Conservation (phyloP, 2,888 invertebrate species). For the Dorcus hopei region DNA sequence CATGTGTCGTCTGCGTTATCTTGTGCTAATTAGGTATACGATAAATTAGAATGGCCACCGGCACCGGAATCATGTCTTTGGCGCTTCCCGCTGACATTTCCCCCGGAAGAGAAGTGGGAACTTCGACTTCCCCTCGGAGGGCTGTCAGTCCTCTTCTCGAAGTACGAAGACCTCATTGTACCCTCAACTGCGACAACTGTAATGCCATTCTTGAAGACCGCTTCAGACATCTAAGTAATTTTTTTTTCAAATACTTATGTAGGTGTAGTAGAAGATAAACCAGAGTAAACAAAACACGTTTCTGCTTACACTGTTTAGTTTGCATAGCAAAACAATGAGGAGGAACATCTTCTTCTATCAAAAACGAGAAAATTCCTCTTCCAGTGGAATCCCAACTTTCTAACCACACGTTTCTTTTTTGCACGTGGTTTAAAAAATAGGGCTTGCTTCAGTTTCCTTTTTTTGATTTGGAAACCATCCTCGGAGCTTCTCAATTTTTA, state of each 20-base stretch:
- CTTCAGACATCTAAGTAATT: conserved; percentile 59
- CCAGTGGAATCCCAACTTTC: no score
- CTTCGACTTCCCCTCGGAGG: conserved; percentile 61
- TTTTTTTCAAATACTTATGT: conserved; percentile 4
- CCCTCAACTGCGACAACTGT: conserved; percentile 70
- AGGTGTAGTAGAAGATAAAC: no score
- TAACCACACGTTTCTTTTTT: no score
- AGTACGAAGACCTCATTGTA: conserved; percentile 68
- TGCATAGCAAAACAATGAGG: no score
- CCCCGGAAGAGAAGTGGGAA: conserved; percentile 45
- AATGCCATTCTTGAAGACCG: conserved; percentile 66
- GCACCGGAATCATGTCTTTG: conserved; percentile 51
- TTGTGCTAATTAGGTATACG: not conserved
- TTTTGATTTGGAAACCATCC: no score
- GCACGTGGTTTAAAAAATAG: no score
- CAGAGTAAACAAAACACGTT: no score
- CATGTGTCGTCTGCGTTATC: conserved; percentile 15
- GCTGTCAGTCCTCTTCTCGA: conserved; percentile 69
- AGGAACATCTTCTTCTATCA: no score
- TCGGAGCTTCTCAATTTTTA: no score
- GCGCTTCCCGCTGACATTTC: conserved; percentile 54
- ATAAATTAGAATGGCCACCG: conserved; percentile 28
- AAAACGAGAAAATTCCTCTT: no score
- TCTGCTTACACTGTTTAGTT: no score
- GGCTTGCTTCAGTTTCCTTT: no score